phyloP scores from a whole-genome alignment of 2,797 vertebrate species.

The Notoglanidium macrostoma region DNA sequence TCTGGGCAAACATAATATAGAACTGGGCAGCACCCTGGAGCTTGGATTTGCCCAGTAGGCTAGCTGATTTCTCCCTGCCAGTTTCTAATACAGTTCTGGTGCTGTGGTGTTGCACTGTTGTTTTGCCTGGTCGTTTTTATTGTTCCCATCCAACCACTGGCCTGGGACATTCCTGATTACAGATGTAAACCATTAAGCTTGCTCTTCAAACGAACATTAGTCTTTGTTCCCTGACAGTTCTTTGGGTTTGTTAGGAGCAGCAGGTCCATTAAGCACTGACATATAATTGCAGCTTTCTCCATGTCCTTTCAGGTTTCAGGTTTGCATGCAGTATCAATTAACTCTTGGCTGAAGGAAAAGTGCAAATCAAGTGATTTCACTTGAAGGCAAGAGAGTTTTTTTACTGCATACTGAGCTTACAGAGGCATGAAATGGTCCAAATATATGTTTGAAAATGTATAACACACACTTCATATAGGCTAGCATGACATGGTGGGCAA shows the following conservation, averaged over 20 bases:
- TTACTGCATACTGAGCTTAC: background rate
- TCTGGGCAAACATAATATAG: background rate
- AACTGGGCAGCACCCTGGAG: background rate
- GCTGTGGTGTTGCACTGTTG: background rate
- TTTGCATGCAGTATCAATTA: conserved; percentile 26
- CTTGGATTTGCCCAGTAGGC: background rate
- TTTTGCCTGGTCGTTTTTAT: background rate
- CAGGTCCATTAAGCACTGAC: background rate
- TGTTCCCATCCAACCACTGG: background rate
- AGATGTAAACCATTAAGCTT: background rate
- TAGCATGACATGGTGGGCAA: background rate
- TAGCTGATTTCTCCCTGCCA: background rate
- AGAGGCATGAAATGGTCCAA: background rate
- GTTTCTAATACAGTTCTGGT: background rate
- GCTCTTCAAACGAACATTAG: background rate
- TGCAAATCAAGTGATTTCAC: background rate
- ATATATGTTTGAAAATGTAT: background rate
- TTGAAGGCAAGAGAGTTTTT: background rate
- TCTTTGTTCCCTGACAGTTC: background rate
- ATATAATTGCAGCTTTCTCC: conserved; percentile 30
- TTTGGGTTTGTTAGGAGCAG: background rate
- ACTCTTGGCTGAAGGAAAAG: conserved; percentile 12
- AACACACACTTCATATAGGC: background rate
- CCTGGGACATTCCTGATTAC: background rate
- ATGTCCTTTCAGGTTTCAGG: conserved; percentile 10